Evolutionary conservation across 1,140 invertebrate species (phyloP).

Genomic region (Macrobrachium nipponense): DNA sequence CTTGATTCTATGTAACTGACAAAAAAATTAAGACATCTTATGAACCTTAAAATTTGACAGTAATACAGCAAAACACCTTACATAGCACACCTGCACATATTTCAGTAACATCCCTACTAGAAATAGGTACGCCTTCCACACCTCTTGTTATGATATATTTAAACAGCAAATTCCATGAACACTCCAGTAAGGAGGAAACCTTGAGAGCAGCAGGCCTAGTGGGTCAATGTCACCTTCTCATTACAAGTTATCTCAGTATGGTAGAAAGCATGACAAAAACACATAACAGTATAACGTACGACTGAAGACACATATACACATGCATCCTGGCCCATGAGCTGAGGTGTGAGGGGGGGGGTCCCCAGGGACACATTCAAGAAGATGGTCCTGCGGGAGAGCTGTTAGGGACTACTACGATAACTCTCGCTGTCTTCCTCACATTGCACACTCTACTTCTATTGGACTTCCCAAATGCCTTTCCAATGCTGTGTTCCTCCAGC

Average conservation of each 20-base stretch:
- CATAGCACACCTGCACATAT: no score
- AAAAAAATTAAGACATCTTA: no score
- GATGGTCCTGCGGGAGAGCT: conserved; percentile 11
- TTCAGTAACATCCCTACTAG: no score
- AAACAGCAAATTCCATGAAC: background rate
- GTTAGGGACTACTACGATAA: conserved; percentile 7
- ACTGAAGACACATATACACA: conserved; percentile 38
- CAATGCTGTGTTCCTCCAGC: conserved; percentile 39
- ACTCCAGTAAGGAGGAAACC: conserved; percentile 39
- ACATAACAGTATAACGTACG: conserved; percentile 31
- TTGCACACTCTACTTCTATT: conserved; percentile 18
- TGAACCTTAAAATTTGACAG: no score
- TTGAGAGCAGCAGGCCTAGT: conserved; percentile 27
- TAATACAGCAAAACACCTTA: no score
- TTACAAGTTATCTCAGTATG: conserved; percentile 36
- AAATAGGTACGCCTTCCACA: no score
- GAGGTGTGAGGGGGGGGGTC: conserved; percentile 16
- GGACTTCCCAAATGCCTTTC: conserved; percentile 25
- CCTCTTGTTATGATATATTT: no score
- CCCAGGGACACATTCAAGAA: conserved; percentile 3
- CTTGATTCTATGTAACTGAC: no score
- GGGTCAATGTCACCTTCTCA: conserved; percentile 21
- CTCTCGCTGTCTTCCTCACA: background rate
- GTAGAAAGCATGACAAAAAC: conserved; percentile 41
- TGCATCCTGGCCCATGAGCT: conserved; percentile 29